A percentile compares a stretch with the other conserved stretches of the same genome.
Conservation (phyloP, 2,113 vertebrate species). For the Nerophis lumbriciformis region DNA sequence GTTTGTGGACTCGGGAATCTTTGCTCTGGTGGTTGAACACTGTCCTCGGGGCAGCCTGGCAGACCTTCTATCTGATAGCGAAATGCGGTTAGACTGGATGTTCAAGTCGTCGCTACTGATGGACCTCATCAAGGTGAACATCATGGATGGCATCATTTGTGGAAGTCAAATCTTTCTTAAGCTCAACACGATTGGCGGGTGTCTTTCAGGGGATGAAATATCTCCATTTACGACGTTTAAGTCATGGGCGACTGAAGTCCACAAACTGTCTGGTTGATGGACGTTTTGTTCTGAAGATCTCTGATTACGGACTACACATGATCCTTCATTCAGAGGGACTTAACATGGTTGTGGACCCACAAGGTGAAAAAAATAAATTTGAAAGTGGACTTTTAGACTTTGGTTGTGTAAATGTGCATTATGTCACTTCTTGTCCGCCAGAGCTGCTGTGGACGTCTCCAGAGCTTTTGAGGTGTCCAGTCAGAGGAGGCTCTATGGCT, state of each 20-base stretch:
- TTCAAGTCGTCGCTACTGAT: conserved; percentile 86
- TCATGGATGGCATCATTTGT: neutral
- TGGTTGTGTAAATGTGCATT: neutral
- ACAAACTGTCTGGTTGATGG: conserved; percentile 87
- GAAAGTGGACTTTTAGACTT: too few relatives aligned
- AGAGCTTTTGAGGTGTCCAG: conserved; percentile 48
- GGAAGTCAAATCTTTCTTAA: neutral
- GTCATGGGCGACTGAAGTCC: conserved; percentile 83
- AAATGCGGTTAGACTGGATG: conserved; percentile 92
- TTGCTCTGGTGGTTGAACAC: conserved; percentile 82
- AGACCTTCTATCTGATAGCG: conserved; percentile 76
- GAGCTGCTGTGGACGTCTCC: conserved; percentile 70
- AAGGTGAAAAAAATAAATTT: conserved; percentile 35
- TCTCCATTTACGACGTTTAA: conserved; percentile 77
- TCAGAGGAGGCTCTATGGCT: conserved; percentile 58
- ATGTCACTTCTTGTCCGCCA: conserved; percentile 32
- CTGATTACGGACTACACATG: conserved; percentile 77
- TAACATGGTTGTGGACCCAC: conserved; percentile 28
- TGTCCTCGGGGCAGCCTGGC: conserved; percentile 81
- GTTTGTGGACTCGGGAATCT: conserved; percentile 73
- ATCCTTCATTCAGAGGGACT: conserved; percentile 75
- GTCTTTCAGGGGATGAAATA: conserved; percentile 78
- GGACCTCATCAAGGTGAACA: conserved; percentile 76
- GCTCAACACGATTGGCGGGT: neutral
- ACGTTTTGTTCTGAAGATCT: conserved; percentile 85